Evolutionary conservation across 2,888 invertebrate genomes (phyloP).

Genomic region (Cryptophagus acutangulus): DNA sequence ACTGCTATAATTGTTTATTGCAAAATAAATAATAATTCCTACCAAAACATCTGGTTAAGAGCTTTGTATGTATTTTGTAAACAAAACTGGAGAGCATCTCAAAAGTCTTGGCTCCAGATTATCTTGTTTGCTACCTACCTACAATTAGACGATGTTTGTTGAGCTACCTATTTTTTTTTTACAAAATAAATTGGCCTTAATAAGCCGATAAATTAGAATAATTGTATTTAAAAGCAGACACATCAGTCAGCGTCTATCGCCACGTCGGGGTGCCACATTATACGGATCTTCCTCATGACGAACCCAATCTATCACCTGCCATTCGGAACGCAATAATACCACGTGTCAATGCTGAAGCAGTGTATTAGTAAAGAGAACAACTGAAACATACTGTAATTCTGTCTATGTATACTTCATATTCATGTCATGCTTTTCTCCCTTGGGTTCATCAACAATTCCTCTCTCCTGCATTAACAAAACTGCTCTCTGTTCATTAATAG

Average conservation of each 20-base stretch:
- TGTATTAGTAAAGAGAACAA: not conserved
- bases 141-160: too few species aligned
- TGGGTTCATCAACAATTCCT: constrained; percentile 2
- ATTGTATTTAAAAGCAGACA: not conserved
- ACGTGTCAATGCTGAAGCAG: too few species aligned
- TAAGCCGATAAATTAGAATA: too few species aligned
- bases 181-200: too few species aligned
- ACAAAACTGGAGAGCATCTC: too few species aligned
- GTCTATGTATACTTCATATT: constrained; percentile 1
- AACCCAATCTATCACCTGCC: constrained; percentile 4
- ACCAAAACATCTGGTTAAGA: too few species aligned
- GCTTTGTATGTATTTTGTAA: too few species aligned
- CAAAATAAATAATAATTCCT: too few species aligned
- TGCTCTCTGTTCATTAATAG: constrained; percentile 4
- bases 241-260: constrained; percentile 3
- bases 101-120: too few species aligned
- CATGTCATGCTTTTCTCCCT: not conserved
- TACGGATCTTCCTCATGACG: not conserved
- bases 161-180: too few species aligned
- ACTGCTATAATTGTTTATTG: too few species aligned
- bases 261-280: not conserved
- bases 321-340: not conserved
- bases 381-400: not conserved
- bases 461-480: constrained; percentile 5
- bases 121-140: too few species aligned